phyloP scores from a whole-genome alignment of 2,888 invertebrate species.

The Alviniconcha strummeri region DNA sequence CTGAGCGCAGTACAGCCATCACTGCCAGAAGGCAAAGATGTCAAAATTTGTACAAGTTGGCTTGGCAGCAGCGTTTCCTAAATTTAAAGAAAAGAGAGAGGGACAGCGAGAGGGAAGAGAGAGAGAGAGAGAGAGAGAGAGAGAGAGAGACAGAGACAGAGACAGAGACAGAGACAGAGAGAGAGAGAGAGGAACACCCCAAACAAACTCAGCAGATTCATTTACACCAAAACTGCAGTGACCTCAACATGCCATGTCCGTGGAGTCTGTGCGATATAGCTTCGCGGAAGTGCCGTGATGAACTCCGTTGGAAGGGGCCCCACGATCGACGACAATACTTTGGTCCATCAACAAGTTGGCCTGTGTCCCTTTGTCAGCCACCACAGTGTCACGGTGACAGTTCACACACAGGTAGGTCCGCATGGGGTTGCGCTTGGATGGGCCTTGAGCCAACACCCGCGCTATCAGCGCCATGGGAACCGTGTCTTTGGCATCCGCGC shows the following conservation, averaged over 20 bases:
- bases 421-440: constrained; percentile 53
- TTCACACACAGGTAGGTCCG: constrained; percentile 64
- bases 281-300: constrained; percentile 25
- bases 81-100: no score
- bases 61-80: no score
- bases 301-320: constrained; percentile 14
- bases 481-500: constrained; percentile 37
- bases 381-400: constrained; percentile 62
- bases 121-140: no score
- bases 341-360: constrained; percentile 46
- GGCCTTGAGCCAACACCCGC: constrained; percentile 65
- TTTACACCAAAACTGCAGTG: no score
- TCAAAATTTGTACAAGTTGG: no score
- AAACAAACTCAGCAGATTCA: no score
- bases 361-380: constrained; percentile 64
- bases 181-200: no score
- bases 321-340: constrained; percentile 28
- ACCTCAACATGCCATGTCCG: neutral
- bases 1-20: no score
- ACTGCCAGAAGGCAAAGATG: no score
- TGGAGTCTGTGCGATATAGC: constrained; percentile 29
- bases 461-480: constrained; percentile 70
- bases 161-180: no score
- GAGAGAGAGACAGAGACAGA: no score
- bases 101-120: no score